A percentile compares a stretch with the other conserved stretches of the same genome.
These are phyloP conservation scores for Nyctereutes procyonoides DNA, from an alignment of 2,113 vertebrate species.

Conservation along the genomic window DNA sequence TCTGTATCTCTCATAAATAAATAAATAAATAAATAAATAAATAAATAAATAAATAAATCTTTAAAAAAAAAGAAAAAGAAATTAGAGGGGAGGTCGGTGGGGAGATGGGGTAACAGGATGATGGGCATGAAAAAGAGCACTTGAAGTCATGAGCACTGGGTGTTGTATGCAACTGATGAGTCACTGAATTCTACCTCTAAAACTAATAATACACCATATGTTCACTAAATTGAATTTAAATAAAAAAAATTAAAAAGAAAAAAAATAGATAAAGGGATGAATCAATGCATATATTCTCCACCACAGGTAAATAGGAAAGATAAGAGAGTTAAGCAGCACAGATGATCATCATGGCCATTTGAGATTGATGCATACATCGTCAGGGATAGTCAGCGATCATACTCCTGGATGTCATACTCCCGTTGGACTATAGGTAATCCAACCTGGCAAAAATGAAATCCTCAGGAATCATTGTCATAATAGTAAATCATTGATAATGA, in stretches of 20 bases:
- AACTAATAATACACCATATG: neutral
- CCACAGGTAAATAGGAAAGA: neutral
- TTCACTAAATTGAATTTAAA: neutral
- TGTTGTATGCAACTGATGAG: neutral
- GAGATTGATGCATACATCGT: fast-evolving
- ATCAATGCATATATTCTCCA: neutral
- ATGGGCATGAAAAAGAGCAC: neutral
- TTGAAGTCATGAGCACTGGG: neutral
- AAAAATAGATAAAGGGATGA: neutral
- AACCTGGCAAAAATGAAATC: neutral
- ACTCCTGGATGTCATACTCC: neutral
- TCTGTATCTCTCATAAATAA: too few species aligned
- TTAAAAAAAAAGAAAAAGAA: too few species aligned
- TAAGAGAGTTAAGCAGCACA: neutral
- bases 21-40: too few species aligned
- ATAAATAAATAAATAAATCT: too few species aligned
- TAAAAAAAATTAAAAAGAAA: neutral
- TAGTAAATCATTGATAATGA: neutral
- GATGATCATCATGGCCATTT: neutral
- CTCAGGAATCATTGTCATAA: neutral
- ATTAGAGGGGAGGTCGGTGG: too few species aligned
- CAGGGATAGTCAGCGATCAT: neutral
- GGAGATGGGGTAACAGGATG: too few species aligned
- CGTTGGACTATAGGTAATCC: neutral
- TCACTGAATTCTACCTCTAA: neutral